Conservation (phyloP, 2,113 vertebrate species). For the Neopipo cinnamomea region DNA sequence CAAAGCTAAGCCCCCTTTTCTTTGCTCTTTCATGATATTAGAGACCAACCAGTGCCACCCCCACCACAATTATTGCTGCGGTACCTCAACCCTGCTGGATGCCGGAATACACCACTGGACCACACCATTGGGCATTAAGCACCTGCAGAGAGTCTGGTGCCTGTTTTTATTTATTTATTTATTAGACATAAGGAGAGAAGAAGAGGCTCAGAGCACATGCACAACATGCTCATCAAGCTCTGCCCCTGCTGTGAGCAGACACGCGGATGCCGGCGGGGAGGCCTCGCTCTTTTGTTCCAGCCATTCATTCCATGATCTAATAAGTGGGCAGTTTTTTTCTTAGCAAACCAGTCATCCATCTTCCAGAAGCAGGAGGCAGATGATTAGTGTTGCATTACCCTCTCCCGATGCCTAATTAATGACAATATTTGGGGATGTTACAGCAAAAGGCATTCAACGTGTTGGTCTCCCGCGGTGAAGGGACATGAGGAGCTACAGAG, state of each 20-base stretch:
- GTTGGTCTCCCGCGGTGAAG: rapidly evolving
- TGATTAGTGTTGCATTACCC: background rate
- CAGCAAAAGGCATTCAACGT: background rate
- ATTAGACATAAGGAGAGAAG: background rate
- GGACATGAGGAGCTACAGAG: rapidly evolving
- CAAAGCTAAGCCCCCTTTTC: background rate
- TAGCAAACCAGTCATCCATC: background rate
- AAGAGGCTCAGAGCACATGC: background rate
- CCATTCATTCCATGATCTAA: background rate
- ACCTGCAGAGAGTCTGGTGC: background rate
- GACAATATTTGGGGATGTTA: background rate
- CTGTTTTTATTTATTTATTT: background rate
- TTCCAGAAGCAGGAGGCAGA: background rate
- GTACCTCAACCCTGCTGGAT: background rate
- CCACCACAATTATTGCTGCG: background rate
- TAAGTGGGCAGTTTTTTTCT: background rate
- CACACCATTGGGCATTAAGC: background rate
- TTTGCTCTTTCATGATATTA: background rate
- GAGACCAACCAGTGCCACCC: background rate
- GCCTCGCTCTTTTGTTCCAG: background rate
- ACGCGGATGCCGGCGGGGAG: rapidly evolving
- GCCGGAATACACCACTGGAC: background rate
- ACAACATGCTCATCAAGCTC: background rate
- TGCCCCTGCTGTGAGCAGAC: background rate
- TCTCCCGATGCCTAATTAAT: background rate